Conservation (phyloP, 1,140 invertebrate genomes). For the Parasteatoda tepidariorum region DNA sequence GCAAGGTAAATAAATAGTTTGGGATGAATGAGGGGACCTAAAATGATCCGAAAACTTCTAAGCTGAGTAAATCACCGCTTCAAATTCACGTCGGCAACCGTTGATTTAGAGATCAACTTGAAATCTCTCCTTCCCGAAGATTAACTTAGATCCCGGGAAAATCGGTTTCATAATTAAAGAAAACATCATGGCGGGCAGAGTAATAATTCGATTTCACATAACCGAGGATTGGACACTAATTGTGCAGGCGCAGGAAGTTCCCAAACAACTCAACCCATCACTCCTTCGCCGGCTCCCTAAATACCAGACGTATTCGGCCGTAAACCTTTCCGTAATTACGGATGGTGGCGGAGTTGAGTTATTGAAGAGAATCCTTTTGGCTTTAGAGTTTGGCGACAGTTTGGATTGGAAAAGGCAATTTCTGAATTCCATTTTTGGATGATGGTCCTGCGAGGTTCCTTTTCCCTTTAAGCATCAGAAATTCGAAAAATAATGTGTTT, state of each 20-base stretch:
- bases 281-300: neutral
- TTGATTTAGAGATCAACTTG: neutral
- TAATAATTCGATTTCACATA: conserved; percentile 19
- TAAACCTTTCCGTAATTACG: neutral
- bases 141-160: neutral
- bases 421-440: neutral
- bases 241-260: conserved; percentile 1
- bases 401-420: neutral
- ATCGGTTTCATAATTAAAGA: conserved; percentile 39
- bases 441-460: neutral
- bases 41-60: too few relatives aligned
- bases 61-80: neutral
- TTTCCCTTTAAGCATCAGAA: too few relatives aligned
- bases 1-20: too few relatives aligned
- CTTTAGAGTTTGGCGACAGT: neutral
- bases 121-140: neutral
- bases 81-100: neutral
- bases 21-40: too few relatives aligned
- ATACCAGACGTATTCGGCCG: neutral
- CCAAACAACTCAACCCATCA: neutral
- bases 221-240: neutral
- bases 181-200: neutral
- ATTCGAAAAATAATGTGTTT: too few relatives aligned
- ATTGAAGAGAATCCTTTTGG: neutral
- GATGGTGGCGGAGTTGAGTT: neutral